Base-by-base conservation (phyloP, 1,140 invertebrate genomes). In the Caenorhabditis latens region DNA sequence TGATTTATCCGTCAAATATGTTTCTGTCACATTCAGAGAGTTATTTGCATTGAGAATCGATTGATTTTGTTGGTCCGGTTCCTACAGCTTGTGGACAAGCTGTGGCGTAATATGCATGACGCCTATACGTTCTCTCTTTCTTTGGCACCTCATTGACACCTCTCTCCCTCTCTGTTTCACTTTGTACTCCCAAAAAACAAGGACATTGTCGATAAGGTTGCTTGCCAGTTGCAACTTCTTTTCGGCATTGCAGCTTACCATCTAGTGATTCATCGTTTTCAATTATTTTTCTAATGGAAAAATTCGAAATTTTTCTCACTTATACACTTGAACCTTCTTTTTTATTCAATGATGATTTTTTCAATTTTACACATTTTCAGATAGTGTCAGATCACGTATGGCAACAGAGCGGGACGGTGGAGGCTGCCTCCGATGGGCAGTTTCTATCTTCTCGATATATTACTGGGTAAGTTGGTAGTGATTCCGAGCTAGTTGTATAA, bases 361-460 rank as follows among this genome's bases (percentile, higher is more conserved):
- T 4, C 6, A 63, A 9, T 63, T 32, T 63, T 53, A 42, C n/a
- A n/a, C n/a, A n/a, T 24, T 53, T 83, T 57, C 24, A 83, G 86
- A 65, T 53, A 53, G 50, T 3, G 9, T 53, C 16, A 32, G 50
- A 11, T 53, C 50, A 53, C 50, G 32, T 24, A 87, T 87, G 86
- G 61, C 61, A 55, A 75, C 82, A 53, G 61, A 83, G 24, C 46
- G 86, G 43, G 65, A 67, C 40, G 83, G 86, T 19, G 57, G 65
- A 9, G 40, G n/a, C 50, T 83, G 61, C 75, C 46, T 71, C 0
- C 55, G 79, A 50, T 50, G 71, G 24, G 42, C 79, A 7, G 48
- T 87, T 48, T 63, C 82, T 9, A 53, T 83, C 8, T 87, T 83
- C 46, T 83, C 79, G 9, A 83, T 87, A 32, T 84, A 83, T 21